Evolutionary conservation across 1,140 invertebrate species (phyloP).

Genomic region (Sycophaga agraensis): DNA sequence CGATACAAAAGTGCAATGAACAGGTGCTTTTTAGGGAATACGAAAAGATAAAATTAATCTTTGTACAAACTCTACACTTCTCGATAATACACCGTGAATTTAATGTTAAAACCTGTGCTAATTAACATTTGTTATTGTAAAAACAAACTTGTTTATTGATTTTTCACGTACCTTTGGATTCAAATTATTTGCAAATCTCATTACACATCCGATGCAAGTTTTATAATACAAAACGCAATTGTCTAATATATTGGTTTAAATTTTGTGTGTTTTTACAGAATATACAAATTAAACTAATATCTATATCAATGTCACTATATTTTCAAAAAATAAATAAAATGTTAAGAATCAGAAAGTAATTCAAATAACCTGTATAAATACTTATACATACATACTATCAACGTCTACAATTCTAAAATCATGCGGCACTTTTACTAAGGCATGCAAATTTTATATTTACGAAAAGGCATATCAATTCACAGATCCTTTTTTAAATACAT

Average conservation of each 20-base stretch:
- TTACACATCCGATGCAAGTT: too few species aligned
- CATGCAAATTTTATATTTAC: slow-evolving; percentile 11
- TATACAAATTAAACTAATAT: too few species aligned
- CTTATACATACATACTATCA: slow-evolving; percentile 14
- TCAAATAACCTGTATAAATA: slow-evolving; percentile 9
- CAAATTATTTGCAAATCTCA: too few species aligned
- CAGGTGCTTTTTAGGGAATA: background rate
- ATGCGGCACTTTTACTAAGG: slow-evolving; percentile 12
- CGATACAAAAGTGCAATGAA: slow-evolving; percentile 15
- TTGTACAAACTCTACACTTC: too few species aligned
- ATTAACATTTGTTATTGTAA: background rate
- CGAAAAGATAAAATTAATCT: background rate
- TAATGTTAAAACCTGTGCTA: background rate
- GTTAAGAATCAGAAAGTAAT: background rate
- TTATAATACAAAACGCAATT: too few species aligned
- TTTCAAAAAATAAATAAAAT: slow-evolving; percentile 17
- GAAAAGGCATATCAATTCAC: background rate
- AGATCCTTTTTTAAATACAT: too few species aligned
- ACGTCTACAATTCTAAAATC: slow-evolving; percentile 14
- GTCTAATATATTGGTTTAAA: too few species aligned
- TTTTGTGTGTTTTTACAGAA: too few species aligned
- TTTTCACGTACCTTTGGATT: too few species aligned
- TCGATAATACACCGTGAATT: background rate
- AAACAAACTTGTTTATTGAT: background rate
- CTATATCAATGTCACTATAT: too few species aligned